phyloP scores from a whole-genome alignment of 1,140 invertebrate species.

The Drosophila repletoides region DNA sequence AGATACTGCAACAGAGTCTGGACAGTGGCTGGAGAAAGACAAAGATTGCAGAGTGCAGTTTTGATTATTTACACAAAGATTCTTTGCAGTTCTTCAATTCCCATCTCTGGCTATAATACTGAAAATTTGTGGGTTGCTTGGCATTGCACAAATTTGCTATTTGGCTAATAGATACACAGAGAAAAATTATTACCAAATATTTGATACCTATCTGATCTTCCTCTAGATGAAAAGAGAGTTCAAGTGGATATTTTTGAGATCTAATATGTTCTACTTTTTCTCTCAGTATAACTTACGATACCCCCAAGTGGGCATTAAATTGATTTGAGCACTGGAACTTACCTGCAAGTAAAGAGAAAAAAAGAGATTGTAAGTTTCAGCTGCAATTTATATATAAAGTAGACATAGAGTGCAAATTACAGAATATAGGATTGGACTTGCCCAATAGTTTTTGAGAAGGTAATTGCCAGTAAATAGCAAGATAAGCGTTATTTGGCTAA shows the following conservation, averaged over 20 bases:
- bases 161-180: slow-evolving; percentile 36
- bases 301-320: slow-evolving; percentile 15
- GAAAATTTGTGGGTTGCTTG: slow-evolving; percentile 17
- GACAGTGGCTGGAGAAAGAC: slow-evolving; percentile 48
- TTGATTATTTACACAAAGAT: slow-evolving; percentile 58
- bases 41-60: slow-evolving; percentile 32
- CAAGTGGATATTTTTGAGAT: too few relatives aligned
- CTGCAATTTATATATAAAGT: slow-evolving; percentile 19
- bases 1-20: slow-evolving; percentile 23
- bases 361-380: slow-evolving; percentile 37
- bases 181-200: too few relatives aligned
- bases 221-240: too few relatives aligned
- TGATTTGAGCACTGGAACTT: slow-evolving; percentile 41
- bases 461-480: slow-evolving; percentile 12
- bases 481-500: too few relatives aligned
- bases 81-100: slow-evolving; percentile 3
- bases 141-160: slow-evolving; percentile 28
- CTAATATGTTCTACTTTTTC: too few relatives aligned
- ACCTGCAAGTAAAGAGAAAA: slow-evolving; percentile 52
- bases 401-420: slow-evolving; percentile 25
- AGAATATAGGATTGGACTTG: slow-evolving; percentile 28
- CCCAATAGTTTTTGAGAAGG: slow-evolving; percentile 10
- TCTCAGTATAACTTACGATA: slow-evolving; percentile 52
- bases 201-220: too few relatives aligned
- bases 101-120: neutral